phyloP scores from a whole-genome alignment of 2,797 vertebrate species.

The Sternarchorhynchus goeldii region DNA sequence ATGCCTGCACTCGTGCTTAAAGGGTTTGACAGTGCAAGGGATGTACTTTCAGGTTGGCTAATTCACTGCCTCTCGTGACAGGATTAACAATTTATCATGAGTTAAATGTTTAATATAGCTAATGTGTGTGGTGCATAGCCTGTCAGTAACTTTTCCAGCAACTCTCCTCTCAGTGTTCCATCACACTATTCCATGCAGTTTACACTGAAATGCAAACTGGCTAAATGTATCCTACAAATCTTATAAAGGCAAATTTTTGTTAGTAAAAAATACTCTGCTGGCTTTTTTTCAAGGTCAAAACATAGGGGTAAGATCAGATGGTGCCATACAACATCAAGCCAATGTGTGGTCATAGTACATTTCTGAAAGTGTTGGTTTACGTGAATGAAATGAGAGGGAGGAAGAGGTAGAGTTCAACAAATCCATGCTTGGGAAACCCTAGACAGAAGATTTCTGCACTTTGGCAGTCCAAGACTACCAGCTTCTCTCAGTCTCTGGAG shows the following conservation, averaged over 20 bases:
- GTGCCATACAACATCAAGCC: too few species aligned
- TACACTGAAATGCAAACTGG: conserved; percentile 36
- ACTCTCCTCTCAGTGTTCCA: neutral
- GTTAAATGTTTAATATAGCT: conserved; percentile 62
- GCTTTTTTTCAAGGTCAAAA: too few species aligned
- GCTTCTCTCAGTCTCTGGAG: too few species aligned
- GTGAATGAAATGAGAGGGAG: too few species aligned
- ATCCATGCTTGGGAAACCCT: too few species aligned
- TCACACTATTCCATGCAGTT: conserved; percentile 29
- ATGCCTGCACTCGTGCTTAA: neutral
- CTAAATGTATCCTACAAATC: conserved; percentile 43
- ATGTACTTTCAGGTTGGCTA: conserved; percentile 48
- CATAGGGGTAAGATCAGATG: too few species aligned
- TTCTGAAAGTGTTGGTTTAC: too few species aligned
- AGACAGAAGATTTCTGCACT: too few species aligned
- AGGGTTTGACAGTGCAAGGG: conserved; percentile 20
- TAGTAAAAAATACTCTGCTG: too few species aligned
- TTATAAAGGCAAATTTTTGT: conserved; percentile 22
- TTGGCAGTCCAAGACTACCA: too few species aligned
- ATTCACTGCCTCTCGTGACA: conserved; percentile 56
- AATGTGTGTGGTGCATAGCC: conserved; percentile 59
- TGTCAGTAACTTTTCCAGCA: conserved; percentile 44
- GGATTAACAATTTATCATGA: conserved; percentile 60
- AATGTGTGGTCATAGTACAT: too few species aligned
- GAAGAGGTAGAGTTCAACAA: too few species aligned